Evolutionary conservation across 37 sponge, comb jelly and placozoan species (phyloP), one percentile per base, ranked within the genome.

Genomic region (Hexactinellida sp.): DNA sequence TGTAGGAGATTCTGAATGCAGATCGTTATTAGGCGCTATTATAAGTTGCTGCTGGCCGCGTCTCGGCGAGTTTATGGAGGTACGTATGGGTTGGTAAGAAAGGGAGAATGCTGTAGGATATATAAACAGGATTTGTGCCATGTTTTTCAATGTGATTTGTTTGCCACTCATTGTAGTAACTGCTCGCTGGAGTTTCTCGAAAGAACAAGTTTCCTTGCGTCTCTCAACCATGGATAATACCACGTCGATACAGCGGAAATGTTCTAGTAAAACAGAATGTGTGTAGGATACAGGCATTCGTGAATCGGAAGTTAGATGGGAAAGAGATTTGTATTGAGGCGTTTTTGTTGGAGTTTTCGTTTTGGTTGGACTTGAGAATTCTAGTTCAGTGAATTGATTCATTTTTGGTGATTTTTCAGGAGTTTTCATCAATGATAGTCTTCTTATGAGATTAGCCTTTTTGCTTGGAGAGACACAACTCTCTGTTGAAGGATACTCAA

Each of bases 281-380:
- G 76, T 63, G 34, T 63, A n/a, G 5, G 76, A 63, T 3, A 63
- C 13, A n/a, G 76, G 76, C 76, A 28, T 63, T n/a, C 13, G 76
- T 25, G 76, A 63, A n/a, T 63, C 76, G 76, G 76, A 5, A 63
- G 76, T 7, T 10, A 63, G 76, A n/a, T 63, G 76, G 76, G 3
- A n/a, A n/a, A 5, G 5, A 10, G 3, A 21, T n/a, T 63, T 10
- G 76, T 63, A 63, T 10, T 63, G 76, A 63, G 76, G 76, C 3
- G 76, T 21, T n/a, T 63, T 10, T 28, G 13, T 32, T 63, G 76
- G 76, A 63, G 28, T 63, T 47, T 9, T 47, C 13, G 9, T 47
- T 23, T 63, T 63, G 76, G 76, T 63, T n/a, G 76, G 76, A n/a
- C 76, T 63, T 63, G 76, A 32, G 76, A 63, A 63, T 63, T 63